Evolutionary conservation across 2,113 vertebrate genomes (phyloP).

Genomic region (Actinemys pallida): DNA sequence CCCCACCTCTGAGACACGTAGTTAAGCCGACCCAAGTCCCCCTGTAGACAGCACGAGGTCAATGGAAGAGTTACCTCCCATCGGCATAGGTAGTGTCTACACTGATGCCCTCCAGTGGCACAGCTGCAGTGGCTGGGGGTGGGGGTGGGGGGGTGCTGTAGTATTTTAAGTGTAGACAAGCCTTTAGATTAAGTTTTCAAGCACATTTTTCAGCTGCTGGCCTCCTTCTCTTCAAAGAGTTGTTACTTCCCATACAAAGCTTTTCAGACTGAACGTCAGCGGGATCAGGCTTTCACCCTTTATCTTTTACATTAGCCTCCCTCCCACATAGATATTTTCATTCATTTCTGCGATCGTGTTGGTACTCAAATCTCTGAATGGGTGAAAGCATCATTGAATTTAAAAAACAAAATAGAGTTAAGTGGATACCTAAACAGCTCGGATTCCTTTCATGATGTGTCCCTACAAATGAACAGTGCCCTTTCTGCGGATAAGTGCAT

Average conservation of each 20-base stretch:
- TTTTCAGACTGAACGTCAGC: not conserved
- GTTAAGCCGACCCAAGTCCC: not conserved
- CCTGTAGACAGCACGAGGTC: not conserved
- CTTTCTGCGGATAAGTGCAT: not conserved
- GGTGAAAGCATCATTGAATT: accelerated
- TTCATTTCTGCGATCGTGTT: not conserved
- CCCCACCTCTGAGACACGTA: not conserved
- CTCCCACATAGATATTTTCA: accelerated
- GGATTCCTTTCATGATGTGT: not conserved
- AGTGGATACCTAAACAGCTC: not conserved
- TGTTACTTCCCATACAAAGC: not conserved
- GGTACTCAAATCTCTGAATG: not conserved
- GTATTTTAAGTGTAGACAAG: not conserved
- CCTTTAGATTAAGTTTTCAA: not conserved
- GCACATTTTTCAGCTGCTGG: not conserved
- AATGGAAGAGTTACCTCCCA: not conserved
- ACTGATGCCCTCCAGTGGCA: too few relatives aligned
- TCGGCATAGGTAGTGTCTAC: not conserved
- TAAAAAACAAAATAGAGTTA: not conserved
- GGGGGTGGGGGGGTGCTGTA: not conserved
- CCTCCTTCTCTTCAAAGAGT: not conserved
- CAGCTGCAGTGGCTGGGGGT: not conserved
- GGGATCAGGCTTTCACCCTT: not conserved
- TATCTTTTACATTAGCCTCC: not conserved
- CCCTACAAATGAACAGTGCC: not conserved